Evolutionary conservation across 2,888 invertebrate genomes (phyloP).

Genomic region (Meiosimyza platycephala): DNA sequence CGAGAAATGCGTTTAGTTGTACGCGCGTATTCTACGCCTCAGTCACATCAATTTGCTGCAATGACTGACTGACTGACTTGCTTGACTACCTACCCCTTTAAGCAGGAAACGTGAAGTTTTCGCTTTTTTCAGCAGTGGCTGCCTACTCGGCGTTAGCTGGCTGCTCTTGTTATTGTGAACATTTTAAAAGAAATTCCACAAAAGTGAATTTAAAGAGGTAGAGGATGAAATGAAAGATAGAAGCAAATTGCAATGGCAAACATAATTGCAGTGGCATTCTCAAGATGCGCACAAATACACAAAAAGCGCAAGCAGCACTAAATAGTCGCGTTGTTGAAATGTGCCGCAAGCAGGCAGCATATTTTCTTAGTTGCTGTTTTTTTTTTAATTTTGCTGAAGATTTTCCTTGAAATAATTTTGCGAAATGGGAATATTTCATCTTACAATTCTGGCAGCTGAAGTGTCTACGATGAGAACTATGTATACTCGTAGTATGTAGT

Average conservation of each 20-base stretch:
- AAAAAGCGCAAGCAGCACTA: conserved; percentile 15
- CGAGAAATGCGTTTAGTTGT: no score
- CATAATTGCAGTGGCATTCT: conserved; percentile 25
- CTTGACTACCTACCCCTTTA: conserved; percentile 14
- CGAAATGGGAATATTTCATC: no score
- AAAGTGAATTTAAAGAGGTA: not conserved
- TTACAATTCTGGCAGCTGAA: no score
- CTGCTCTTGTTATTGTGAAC: not conserved
- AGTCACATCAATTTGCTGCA: not conserved
- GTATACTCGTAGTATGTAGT: no score
- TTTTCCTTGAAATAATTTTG: no score
- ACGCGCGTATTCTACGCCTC: no score
- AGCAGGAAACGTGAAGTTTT: conserved; percentile 6
- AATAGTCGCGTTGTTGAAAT: conserved; percentile 1
- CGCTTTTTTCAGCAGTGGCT: not conserved
- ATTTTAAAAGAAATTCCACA: not conserved
- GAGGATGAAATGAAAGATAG: not conserved
- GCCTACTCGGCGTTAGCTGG: not conserved
- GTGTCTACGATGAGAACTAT: no score
- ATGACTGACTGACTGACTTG: not conserved
- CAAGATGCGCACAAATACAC: not conserved
- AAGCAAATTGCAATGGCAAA: not conserved
- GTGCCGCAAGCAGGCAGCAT: not conserved
- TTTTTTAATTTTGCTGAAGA: not conserved
- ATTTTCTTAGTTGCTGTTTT: not conserved